Evolutionary conservation across 1,140 invertebrate genomes (phyloP).

Genomic region (Asbolus verrucosus): DNA sequence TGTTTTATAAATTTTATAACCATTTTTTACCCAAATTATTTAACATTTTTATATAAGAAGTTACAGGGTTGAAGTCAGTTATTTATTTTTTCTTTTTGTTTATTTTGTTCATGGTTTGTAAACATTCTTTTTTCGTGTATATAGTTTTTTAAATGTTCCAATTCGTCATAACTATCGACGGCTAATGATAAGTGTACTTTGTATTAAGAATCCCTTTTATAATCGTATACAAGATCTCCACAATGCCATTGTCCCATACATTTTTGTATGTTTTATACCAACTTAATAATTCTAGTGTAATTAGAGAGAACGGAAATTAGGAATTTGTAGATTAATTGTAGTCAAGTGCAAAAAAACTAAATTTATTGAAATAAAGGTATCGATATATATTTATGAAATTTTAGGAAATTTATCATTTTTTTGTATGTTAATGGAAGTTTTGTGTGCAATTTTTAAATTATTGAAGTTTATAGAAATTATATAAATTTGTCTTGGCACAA

Average conservation of each 20-base stretch:
- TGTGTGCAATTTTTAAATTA: slow-evolving; percentile 42
- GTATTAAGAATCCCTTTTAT: slow-evolving; percentile 47
- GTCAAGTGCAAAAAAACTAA: slow-evolving; percentile 13
- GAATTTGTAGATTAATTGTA: slow-evolving; percentile 37
- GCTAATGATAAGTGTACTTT: slow-evolving; percentile 48
- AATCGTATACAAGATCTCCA: slow-evolving; percentile 57
- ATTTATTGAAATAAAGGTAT: not conserved
- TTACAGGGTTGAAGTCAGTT: slow-evolving; percentile 56
- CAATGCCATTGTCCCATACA: slow-evolving; percentile 59
- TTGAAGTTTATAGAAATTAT: slow-evolving; percentile 39
- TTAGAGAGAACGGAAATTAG: slow-evolving; percentile 29
- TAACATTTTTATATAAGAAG: slow-evolving; percentile 51
- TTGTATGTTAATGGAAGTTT: slow-evolving; percentile 8
- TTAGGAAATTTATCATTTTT: slow-evolving; percentile 18
- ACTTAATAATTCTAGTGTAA: slow-evolving; percentile 46
- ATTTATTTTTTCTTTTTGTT: slow-evolving; percentile 47
- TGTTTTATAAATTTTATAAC: slow-evolving; percentile 60
- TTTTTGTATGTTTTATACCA: slow-evolving; percentile 59
- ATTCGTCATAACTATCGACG: not conserved
- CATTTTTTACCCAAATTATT: slow-evolving; percentile 52
- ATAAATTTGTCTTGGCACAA: slow-evolving; percentile 41
- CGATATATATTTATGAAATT: slow-evolving; percentile 27
- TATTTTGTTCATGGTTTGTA: slow-evolving; percentile 25
- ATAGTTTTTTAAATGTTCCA: slow-evolving; percentile 39
- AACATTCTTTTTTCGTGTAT: slow-evolving; percentile 8